These are phyloP conservation scores for Onchidella celtica DNA, from an alignment of 2,888 invertebrate species.

Conservation along the genomic window DNA sequence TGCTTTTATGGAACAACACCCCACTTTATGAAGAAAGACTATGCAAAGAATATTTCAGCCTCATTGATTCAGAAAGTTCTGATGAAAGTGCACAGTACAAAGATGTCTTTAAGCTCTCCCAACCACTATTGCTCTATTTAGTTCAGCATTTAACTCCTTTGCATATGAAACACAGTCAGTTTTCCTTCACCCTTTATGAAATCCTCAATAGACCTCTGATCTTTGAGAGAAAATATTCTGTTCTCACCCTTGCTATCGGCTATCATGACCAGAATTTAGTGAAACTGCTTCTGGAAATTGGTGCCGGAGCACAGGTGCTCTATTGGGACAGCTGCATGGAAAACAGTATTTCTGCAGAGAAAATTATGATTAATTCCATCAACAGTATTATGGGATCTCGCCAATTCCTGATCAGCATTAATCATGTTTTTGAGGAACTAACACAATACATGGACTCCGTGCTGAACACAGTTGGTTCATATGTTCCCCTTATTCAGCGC, in stretches of 20 bases:
- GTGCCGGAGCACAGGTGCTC: not conserved
- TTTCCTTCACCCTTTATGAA: not conserved
- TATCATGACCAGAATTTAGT: not conserved
- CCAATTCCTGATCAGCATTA: slow-evolving; percentile 5
- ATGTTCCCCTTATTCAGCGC: not conserved
- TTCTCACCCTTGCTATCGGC: not conserved
- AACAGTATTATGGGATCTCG: slow-evolving; percentile 26
- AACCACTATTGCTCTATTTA: not conserved
- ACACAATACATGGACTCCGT: slow-evolving; percentile 12
- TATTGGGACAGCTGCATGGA: not conserved
- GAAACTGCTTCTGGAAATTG: not conserved
- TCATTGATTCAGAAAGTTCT: not conserved
- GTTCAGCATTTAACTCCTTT: slow-evolving; percentile 25
- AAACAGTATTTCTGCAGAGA: not conserved
- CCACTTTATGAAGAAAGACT: not conserved
- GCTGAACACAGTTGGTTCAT: not conserved
- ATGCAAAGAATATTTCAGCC: slow-evolving; percentile 12
- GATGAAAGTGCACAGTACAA: not conserved
- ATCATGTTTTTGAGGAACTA: not conserved
- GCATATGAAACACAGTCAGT: not conserved
- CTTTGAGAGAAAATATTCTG: not conserved
- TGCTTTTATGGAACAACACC: not conserved
- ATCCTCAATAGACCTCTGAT: not conserved
- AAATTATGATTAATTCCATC: not conserved
- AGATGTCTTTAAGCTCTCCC: slow-evolving; percentile 5